Evolutionary conservation across 2,113 vertebrate genomes (phyloP).

Genomic region (Toxotes chatareus): DNA sequence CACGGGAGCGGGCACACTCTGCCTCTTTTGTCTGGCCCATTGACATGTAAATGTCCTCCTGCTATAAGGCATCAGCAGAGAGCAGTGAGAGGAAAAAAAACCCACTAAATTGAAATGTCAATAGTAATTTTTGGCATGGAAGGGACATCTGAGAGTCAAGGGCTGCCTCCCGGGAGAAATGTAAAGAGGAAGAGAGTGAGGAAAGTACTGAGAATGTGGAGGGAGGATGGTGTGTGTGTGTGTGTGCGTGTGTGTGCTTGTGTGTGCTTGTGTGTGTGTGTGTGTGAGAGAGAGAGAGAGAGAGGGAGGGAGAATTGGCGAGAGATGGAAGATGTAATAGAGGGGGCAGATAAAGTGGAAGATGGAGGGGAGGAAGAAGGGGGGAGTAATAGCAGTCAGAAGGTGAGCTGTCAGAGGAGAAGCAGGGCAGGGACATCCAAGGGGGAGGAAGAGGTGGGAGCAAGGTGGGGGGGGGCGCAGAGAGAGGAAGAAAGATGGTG

Average conservation of each 20-base stretch:
- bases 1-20: conserved; percentile 59
- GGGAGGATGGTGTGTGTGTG: conserved; percentile 38
- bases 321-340: conserved; percentile 68
- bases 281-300: conserved; percentile 18
- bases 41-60: conserved; percentile 92
- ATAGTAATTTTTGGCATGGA: conserved; percentile 91
- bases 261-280: background rate
- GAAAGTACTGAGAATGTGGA: conserved; percentile 56
- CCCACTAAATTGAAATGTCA: conserved; percentile 92
- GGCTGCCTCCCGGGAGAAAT: conserved; percentile 80
- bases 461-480: background rate
- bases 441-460: background rate
- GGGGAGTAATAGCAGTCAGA: conserved; percentile 78
- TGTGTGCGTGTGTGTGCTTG: background rate
- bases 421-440: conserved; percentile 41
- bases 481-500: conserved; percentile 27
- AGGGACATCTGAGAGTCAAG: conserved; percentile 82
- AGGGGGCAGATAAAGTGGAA: conserved; percentile 75
- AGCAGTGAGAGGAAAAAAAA: conserved; percentile 76
- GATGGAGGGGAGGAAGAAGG: conserved; percentile 74
- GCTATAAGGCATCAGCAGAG: conserved; percentile 87
- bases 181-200: conserved; percentile 67
- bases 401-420: conserved; percentile 77
- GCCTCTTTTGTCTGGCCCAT: conserved; percentile 84
- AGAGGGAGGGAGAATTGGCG: conserved; percentile 39